Percentiles rank a stretch among this genome's conserved stretches.
These are phyloP conservation scores for Callinectes sapidus DNA, from an alignment of 2,888 invertebrate genomes.

Conservation along the genomic window DNA sequence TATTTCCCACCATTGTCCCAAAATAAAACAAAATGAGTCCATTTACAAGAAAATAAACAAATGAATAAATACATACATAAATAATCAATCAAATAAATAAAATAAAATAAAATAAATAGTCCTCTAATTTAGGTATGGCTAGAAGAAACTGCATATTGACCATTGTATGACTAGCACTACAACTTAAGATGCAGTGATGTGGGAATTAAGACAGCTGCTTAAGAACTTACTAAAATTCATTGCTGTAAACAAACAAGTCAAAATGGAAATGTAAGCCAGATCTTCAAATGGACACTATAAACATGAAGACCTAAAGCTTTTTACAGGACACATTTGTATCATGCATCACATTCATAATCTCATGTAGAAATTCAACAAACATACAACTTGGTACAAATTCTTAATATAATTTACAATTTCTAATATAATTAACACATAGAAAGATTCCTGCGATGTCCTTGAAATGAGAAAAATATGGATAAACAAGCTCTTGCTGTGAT, in stretches of 20 bases:
- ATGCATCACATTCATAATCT: slow-evolving; percentile 29
- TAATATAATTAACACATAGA: neutral
- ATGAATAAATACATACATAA: no score
- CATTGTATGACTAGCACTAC: neutral
- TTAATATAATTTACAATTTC: neutral
- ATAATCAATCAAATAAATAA: no score
- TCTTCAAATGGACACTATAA: neutral
- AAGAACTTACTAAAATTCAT: slow-evolving; percentile 18
- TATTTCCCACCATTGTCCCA: no score
- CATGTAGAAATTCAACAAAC: neutral
- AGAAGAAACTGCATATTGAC: no score
- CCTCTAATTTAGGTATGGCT: no score
- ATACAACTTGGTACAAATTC: slow-evolving; percentile 14
- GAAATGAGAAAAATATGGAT: neutral
- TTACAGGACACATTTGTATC: neutral
- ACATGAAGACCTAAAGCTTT: neutral
- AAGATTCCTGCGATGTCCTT: neutral
- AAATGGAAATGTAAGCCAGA: slow-evolving; percentile 9
- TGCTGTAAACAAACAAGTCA: neutral
- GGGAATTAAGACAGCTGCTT: slow-evolving; percentile 26
- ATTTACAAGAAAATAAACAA: no score
- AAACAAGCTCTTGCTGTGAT: neutral
- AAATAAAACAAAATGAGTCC: no score
- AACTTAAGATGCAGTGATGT: neutral
- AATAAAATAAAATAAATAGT: no score